Percentiles rank a stretch among this genome's conserved stretches.
Evolutionary conservation across 2,113 vertebrate genomes (phyloP).

Genomic region (Delphinapterus leucas): DNA sequence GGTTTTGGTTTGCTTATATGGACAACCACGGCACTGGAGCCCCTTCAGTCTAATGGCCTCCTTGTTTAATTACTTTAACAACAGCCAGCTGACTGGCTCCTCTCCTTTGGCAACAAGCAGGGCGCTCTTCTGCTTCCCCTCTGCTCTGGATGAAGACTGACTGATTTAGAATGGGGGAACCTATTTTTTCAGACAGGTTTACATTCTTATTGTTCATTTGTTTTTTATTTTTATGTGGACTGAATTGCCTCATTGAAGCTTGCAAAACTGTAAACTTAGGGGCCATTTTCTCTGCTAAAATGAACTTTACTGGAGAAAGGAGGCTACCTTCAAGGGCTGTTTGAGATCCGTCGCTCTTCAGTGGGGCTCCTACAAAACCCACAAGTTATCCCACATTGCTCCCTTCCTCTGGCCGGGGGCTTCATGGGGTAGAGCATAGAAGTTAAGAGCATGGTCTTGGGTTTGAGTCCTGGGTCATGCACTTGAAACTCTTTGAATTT

Average conservation of each 20-base stretch:
- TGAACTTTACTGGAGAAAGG: neutral
- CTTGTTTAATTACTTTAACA: neutral
- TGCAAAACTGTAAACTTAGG: neutral
- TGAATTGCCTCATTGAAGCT: neutral
- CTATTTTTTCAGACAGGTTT: neutral
- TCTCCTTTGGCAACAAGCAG: neutral
- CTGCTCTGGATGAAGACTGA: neutral
- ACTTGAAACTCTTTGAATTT: neutral
- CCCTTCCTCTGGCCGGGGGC: neutral
- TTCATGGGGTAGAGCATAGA: neutral
- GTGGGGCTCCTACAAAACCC: fast-evolving
- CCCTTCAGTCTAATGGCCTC: neutral
- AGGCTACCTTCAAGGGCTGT: neutral
- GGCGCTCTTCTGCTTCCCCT: too few relatives aligned
- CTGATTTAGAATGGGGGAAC: neutral
- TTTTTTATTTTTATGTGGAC: neutral
- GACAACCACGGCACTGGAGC: neutral
- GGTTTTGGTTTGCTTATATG: neutral
- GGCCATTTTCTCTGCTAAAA: neutral
- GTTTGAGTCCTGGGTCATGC: neutral
- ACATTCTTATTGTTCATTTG: neutral
- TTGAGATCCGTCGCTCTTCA: neutral
- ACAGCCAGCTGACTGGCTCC: neutral
- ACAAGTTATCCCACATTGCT: neutral
- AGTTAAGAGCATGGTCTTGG: neutral